A percentile compares a stretch with the other conserved stretches of the same genome.
Evolutionary conservation across 1,140 invertebrate species (phyloP).

Genomic region (Nymphalis io): DNA sequence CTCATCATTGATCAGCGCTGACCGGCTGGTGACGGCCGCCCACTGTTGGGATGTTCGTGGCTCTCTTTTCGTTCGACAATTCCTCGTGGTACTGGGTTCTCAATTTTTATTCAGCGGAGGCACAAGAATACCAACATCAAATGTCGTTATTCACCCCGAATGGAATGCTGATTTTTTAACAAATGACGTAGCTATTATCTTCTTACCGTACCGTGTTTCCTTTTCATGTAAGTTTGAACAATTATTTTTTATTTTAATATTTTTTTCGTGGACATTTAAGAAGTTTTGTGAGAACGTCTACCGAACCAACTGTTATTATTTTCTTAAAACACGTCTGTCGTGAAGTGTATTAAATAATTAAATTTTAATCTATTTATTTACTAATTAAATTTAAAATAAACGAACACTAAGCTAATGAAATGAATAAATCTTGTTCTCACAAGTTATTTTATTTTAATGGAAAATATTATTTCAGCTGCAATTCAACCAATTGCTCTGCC

Average conservation of each 20-base stretch:
- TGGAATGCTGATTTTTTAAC: constrained; percentile 38
- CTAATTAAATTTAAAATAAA: too few species aligned
- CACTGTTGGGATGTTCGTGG: constrained; percentile 51
- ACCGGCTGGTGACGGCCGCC: constrained; percentile 50
- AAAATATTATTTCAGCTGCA: constrained; percentile 34
- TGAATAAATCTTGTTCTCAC: too few species aligned
- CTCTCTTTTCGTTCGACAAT: constrained; percentile 36
- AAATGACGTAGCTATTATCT: constrained; percentile 73
- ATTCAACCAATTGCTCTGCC: constrained; percentile 64
- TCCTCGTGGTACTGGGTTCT: constrained; percentile 49
- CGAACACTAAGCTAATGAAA: too few species aligned
- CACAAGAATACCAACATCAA: constrained; percentile 34
- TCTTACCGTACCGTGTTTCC: constrained; percentile 52
- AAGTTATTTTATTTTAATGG: background rate
- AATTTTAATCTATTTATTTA: too few species aligned
- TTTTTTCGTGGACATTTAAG: too few species aligned
- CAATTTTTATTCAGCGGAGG: constrained; percentile 49
- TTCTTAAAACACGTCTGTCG: too few species aligned
- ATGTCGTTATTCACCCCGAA: constrained; percentile 46
- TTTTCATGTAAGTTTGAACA: constrained; percentile 48
- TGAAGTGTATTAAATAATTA: too few species aligned
- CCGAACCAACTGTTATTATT: too few species aligned
- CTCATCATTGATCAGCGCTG: constrained; percentile 39
- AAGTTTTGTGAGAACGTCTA: too few species aligned
- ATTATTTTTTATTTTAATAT: background rate